Conservation (phyloP, 2,113 vertebrate genomes). For the Phyllostomus discolor region DNA sequence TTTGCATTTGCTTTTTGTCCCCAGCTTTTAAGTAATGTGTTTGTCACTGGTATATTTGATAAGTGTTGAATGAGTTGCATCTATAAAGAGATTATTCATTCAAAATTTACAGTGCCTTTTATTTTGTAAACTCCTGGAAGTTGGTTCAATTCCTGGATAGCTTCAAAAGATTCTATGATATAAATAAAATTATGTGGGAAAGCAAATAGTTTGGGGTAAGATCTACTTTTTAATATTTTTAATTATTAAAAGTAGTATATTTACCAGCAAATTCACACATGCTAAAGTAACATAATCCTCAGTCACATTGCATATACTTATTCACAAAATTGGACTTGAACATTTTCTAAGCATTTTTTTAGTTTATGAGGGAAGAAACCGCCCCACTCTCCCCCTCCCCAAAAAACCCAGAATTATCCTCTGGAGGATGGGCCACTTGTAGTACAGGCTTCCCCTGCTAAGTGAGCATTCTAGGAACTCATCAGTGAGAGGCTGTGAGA, state of each 20-base stretch:
- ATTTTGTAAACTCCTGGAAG: not conserved
- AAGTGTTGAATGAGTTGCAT: not conserved
- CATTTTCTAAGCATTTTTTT: not conserved
- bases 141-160: slow-evolving; percentile 4
- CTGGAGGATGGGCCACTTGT: too few species aligned
- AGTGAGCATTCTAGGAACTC: too few species aligned
- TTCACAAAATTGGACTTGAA: not conserved
- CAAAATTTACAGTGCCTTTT: not conserved
- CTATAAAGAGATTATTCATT: not conserved
- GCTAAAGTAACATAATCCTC: not conserved
- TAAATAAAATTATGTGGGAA: not conserved
- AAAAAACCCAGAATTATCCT: too few species aligned
- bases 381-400: too few species aligned
- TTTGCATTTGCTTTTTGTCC: not conserved
- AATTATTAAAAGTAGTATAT: not conserved
- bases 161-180: not conserved
- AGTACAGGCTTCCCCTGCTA: too few species aligned
- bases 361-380: not conserved
- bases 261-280: not conserved
- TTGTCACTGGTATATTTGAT: not conserved
- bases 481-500: too few species aligned
- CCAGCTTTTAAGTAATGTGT: not conserved
- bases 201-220: not conserved
- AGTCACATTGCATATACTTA: not conserved
- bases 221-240: not conserved